Percentiles rank a stretch among this genome's conserved stretches.
Evolutionary conservation across 2,888 invertebrate genomes (phyloP).

Genomic region (Drosophila yooni): DNA sequence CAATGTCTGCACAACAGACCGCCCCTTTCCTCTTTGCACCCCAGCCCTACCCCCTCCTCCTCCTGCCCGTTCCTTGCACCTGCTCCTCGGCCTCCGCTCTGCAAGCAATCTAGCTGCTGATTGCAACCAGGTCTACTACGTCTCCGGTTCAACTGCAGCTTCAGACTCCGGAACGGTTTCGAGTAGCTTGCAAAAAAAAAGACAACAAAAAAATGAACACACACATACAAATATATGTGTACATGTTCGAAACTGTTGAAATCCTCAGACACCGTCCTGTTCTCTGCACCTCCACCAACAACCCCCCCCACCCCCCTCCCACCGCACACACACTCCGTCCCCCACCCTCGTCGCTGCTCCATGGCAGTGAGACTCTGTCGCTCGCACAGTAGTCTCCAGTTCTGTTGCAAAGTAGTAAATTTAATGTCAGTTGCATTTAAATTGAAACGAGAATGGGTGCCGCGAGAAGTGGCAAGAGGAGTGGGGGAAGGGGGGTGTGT

Average conservation of each 20-base stretch:
- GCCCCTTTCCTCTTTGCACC: neutral
- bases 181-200: conserved; percentile 23
- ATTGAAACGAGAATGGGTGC: conserved; percentile 67
- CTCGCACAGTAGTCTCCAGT: conserved; percentile 55
- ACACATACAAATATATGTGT: neutral
- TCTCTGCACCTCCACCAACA: neutral
- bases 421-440: conserved; percentile 81
- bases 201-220: conserved; percentile 10
- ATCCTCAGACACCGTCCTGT: conserved; percentile 29
- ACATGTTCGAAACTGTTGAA: conserved; percentile 18
- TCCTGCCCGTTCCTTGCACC: neutral
- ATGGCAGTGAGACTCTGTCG: conserved; percentile 1
- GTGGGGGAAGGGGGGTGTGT: neutral
- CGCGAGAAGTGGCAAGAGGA: conserved; percentile 1
- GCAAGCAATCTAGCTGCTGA: conserved; percentile 18
- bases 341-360: neutral
- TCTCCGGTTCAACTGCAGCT: conserved; percentile 40
- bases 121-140: conserved; percentile 14
- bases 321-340: neutral
- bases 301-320: neutral
- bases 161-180: conserved; percentile 53
- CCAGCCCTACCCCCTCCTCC: neutral
- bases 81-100: conserved; percentile 12
- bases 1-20: conserved; percentile 66
- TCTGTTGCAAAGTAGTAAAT: conserved; percentile 78